Evolutionary conservation across 2,888 invertebrate genomes (phyloP), one percentile per base, ranked within the genome.

Genomic region (Argyresthia albistria): DNA sequence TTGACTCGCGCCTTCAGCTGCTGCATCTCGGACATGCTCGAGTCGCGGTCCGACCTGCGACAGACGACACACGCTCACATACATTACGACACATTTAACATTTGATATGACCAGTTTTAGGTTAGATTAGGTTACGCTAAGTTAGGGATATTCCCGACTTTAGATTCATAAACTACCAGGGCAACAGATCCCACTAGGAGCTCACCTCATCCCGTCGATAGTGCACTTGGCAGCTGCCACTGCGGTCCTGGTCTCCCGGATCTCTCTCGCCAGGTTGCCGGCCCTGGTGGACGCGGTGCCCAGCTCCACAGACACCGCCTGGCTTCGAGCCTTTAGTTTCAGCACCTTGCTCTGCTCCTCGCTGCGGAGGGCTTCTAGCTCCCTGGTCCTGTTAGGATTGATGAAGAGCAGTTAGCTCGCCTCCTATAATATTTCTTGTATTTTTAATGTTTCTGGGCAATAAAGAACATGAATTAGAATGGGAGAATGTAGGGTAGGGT

Each of bases 181-280:
- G 25, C 25, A 25, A 25, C 6, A 25, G 6, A 25, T 2, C 2
- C 6, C 25, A 25, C 3, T 25, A 25, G 25, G 25, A 25, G 37
- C 64, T 59, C 4, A 90, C 70, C 94, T 89, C 98, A 98, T 98
- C 0, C 95, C 95, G 73, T 99, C 99, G 54, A 99, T 99, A n/a
- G 96, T 95, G 0, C 95, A 91, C 77, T 98, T 98, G 1, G 97
- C 94, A 42, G 94, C 93, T 0, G 97, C 95, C 0, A 98, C 97
- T 1, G 95, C 95, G 6, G 94, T 93, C 46, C 88, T 65, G 0
- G 88, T 88, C 57, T 82, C 84, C 0, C 88, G 58, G 12, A 87
- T 88, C 25, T 74, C 75, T 51, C 70, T 70, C 8, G 86, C 84
- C 10, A 88, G 61, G 46, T 70, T 67, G 0, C 70, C 66, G 2